Conservation (phyloP, 2,113 vertebrate species). For the Carassius auratus region DNA sequence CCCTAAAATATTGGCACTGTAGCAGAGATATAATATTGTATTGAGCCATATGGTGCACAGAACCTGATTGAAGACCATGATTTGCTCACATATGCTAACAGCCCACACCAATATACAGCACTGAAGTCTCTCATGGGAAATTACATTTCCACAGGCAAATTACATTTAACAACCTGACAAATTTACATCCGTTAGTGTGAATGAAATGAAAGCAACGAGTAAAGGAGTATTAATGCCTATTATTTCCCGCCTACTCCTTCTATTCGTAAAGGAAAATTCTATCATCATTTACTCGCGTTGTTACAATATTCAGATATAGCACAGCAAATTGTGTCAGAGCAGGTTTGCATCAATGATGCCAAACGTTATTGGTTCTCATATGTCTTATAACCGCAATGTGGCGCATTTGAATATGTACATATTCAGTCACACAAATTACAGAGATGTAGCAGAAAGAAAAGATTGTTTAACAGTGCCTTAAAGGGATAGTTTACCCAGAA, state of each 20-base stretch:
- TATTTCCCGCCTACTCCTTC: constrained; percentile 59
- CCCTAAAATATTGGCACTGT: background rate
- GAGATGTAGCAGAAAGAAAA: background rate
- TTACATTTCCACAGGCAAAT: constrained; percentile 50
- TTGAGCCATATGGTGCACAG: background rate
- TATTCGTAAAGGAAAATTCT: background rate
- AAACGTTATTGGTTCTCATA: background rate
- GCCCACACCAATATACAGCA: constrained; percentile 10
- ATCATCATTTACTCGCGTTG: background rate
- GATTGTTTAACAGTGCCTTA: background rate
- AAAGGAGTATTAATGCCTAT: constrained; percentile 66
- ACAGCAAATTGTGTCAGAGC: background rate
- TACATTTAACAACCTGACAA: constrained; percentile 60
- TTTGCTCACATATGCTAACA: constrained; percentile 10
- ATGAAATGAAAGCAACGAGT: constrained; percentile 34
- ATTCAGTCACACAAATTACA: background rate
- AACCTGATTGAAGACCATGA: background rate
- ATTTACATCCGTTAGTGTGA: constrained; percentile 59
- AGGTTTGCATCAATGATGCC: constrained; percentile 5
- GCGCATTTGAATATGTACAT: background rate
- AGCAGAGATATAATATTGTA: background rate
- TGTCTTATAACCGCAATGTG: background rate
- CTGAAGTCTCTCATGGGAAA: constrained; percentile 45
- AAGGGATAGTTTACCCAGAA: too few relatives aligned
- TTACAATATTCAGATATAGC: constrained; percentile 2